A percentile compares a stretch with the other conserved stretches of the same genome.
Evolutionary conservation across 1,140 invertebrate species (phyloP).

Genomic region (Nilaparvata lugens): DNA sequence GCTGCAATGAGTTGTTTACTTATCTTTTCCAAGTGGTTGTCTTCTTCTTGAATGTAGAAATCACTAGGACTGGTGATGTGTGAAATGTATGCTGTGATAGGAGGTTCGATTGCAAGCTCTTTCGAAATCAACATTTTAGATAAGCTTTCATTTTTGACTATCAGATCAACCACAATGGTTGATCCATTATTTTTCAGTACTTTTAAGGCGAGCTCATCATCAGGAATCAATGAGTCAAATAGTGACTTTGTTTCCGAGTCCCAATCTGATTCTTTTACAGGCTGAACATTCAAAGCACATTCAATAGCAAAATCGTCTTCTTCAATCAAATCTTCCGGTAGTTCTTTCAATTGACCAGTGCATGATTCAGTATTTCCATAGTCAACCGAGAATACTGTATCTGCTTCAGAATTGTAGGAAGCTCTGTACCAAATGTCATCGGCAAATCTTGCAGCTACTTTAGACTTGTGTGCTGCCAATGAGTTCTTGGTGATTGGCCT

Average conservation of each 20-base stretch:
- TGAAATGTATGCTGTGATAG: conserved; percentile 34
- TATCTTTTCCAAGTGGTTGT: conserved; percentile 45
- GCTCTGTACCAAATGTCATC: not conserved
- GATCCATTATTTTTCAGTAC: not conserved
- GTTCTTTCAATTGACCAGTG: not conserved
- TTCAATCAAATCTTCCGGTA: not conserved
- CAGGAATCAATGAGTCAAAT: not conserved
- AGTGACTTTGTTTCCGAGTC: not conserved
- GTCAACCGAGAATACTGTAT: not conserved
- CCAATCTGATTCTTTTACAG: not conserved
- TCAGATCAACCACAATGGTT: not conserved
- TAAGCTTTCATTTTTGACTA: not conserved
- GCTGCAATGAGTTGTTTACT: conserved; percentile 34
- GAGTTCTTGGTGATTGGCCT: not conserved
- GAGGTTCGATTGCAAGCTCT: not conserved
- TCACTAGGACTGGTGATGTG: conserved; percentile 46
- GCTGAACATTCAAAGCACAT: not conserved
- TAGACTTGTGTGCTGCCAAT: not conserved
- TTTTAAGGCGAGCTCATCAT: not conserved
- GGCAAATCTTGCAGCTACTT: not conserved
- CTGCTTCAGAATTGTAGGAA: not conserved
- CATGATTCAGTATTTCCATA: not conserved
- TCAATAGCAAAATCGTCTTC: not conserved
- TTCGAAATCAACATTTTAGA: not conserved
- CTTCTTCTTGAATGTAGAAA: conserved; percentile 54